Conservation (phyloP, 2,113 vertebrate species). For the Regulus satrapa region DNA sequence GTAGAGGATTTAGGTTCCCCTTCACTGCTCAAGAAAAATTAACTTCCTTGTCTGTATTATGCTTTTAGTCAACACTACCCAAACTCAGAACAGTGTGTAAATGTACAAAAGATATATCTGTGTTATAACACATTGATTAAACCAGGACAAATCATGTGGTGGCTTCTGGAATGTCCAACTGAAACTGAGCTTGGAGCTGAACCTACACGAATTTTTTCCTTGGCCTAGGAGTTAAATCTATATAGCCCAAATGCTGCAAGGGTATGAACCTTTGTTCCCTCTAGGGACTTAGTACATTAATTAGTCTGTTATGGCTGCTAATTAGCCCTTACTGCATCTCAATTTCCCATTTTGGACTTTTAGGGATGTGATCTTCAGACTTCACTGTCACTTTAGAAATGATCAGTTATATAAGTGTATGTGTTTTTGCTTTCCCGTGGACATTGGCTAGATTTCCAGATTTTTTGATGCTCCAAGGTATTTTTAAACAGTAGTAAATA, state of each 20-base stretch:
- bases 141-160: not conserved
- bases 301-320: not conserved
- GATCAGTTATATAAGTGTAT: not conserved
- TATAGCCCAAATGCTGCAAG: not conserved
- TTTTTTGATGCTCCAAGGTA: not conserved
- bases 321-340: not conserved
- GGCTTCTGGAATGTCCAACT: not conserved
- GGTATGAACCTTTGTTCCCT: not conserved
- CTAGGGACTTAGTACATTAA: not conserved
- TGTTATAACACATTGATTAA: not conserved
- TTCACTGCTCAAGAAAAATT: not conserved
- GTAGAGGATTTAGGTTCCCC: not conserved
- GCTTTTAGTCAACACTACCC: not conserved
- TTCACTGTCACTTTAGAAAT: not conserved
- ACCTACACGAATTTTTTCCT: not conserved
- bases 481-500: not conserved
- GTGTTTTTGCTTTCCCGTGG: not conserved
- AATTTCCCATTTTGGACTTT: not conserved
- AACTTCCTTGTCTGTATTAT: not conserved
- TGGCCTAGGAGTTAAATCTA: not conserved
- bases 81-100: not conserved
- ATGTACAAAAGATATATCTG: not conserved
- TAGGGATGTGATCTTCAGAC: not conserved
- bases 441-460: not conserved
- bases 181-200: not conserved